These are phyloP conservation scores for Ifrita kowaldi DNA, from an alignment of 2,113 vertebrate genomes.

Conservation along the genomic window DNA sequence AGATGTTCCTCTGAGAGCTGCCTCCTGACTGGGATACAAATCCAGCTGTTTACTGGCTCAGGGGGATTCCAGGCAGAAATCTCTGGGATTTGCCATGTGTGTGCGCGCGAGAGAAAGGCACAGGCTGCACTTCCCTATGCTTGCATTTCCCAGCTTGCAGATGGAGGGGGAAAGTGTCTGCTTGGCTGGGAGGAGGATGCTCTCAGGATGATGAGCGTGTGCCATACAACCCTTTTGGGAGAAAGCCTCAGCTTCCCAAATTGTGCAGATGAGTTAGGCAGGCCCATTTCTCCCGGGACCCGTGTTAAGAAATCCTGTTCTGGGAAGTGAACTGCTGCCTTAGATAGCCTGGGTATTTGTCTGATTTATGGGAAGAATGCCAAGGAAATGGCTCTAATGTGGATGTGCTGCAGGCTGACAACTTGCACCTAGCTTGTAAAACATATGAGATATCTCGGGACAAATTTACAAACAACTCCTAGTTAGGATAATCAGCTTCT, in stretches of 20 bases:
- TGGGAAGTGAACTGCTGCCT: not conserved
- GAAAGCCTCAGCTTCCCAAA: not conserved
- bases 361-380: not conserved
- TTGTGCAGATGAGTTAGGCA: not conserved
- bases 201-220: not conserved
- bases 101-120: not conserved
- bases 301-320: not conserved
- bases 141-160: not conserved
- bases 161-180: not conserved
- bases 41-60: slow-evolving; percentile 46
- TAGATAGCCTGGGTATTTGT: not conserved
- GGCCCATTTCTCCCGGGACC: not conserved
- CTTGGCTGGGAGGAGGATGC: not conserved
- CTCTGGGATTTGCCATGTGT: not conserved
- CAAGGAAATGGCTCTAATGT: not conserved
- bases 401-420: not conserved
- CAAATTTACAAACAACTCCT: slow-evolving; percentile 34
- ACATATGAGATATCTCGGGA: not conserved
- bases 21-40: slow-evolving; percentile 24
- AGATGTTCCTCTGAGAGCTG: slow-evolving; percentile 9
- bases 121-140: not conserved
- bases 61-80: slow-evolving; percentile 27
- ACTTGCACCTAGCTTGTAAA: not conserved
- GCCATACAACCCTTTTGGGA: not conserved
- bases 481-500: not conserved